These are phyloP conservation scores for Scrobipalpa atriplicella DNA, from an alignment of 2,888 invertebrate genomes.

Conservation along the genomic window DNA sequence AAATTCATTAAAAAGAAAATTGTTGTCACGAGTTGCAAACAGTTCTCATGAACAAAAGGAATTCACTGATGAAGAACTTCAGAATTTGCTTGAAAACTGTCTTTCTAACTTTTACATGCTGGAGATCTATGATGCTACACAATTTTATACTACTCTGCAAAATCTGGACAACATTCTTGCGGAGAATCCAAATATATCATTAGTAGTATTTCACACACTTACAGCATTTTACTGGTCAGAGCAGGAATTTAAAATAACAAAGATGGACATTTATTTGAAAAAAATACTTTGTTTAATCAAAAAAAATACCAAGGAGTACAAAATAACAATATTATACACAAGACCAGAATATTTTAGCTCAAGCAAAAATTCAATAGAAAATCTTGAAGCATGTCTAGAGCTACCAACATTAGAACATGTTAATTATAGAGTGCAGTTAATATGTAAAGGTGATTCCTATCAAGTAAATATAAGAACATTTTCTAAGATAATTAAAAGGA, in stretches of 20 bases:
- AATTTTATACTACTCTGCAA: constrained; percentile 68
- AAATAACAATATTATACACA: constrained; percentile 77
- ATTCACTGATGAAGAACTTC: constrained; percentile 33
- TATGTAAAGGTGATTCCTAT: constrained; percentile 38
- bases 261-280: constrained; percentile 78
- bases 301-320: constrained; percentile 73
- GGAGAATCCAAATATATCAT: constrained; percentile 61
- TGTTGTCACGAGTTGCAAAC: constrained; percentile 30
- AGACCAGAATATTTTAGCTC: constrained; percentile 78
- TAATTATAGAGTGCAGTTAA: constrained; percentile 66
- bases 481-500: constrained; percentile 40
- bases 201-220: constrained; percentile 70
- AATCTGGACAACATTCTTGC: constrained; percentile 68
- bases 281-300: constrained; percentile 66
- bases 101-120: constrained; percentile 57
- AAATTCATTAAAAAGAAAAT: constrained; percentile 45
- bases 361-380: constrained; percentile 55
- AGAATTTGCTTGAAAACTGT: constrained; percentile 42
- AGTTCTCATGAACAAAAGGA: background rate
- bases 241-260: constrained; percentile 67
- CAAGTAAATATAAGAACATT: constrained; percentile 45
- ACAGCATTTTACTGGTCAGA: constrained; percentile 82
- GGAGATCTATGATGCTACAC: constrained; percentile 67
- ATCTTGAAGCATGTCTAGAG: constrained; percentile 49
- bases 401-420: constrained; percentile 51